A percentile compares a stretch with the other conserved stretches of the same genome.
phyloP scores from a whole-genome alignment of 2,888 invertebrate species.

The Lasius platythorax region DNA sequence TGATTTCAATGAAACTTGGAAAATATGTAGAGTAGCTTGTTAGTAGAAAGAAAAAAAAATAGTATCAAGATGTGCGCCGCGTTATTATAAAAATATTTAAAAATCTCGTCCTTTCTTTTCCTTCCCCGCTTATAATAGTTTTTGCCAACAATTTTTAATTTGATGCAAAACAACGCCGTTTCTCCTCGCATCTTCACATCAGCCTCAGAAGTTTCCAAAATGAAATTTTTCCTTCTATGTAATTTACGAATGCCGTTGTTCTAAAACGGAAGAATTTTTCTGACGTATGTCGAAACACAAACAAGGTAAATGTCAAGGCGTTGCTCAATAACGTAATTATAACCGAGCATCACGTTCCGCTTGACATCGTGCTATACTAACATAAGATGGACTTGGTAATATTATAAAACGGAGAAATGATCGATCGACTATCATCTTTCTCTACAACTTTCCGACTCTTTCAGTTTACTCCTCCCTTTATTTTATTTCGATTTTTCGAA shows the following conservation, averaged over 20 bases:
- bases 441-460: neutral
- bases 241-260: neutral
- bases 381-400: neutral
- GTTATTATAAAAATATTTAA: neutral
- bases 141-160: neutral
- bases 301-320: slow-evolving; percentile 20
- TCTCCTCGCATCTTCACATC: neutral
- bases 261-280: neutral
- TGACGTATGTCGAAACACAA: slow-evolving; percentile 2
- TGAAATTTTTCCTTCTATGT: neutral
- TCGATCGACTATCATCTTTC: slow-evolving; percentile 12
- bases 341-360: slow-evolving; percentile 30
- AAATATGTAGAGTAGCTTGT: slow-evolving; percentile 41
- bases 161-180: neutral
- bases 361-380: neutral
- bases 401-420: neutral
- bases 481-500: neutral
- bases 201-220: neutral
- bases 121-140: neutral
- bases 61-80: neutral
- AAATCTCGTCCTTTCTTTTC: neutral
- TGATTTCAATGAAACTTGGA: slow-evolving; percentile 52
- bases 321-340: slow-evolving; percentile 39
- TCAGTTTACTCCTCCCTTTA: neutral
- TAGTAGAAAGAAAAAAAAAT: neutral